A percentile compares a stretch with the other conserved stretches of the same genome.
These are phyloP conservation scores for Drosophila bipectinata DNA, from an alignment of 1,140 invertebrate species.

Conservation along the genomic window DNA sequence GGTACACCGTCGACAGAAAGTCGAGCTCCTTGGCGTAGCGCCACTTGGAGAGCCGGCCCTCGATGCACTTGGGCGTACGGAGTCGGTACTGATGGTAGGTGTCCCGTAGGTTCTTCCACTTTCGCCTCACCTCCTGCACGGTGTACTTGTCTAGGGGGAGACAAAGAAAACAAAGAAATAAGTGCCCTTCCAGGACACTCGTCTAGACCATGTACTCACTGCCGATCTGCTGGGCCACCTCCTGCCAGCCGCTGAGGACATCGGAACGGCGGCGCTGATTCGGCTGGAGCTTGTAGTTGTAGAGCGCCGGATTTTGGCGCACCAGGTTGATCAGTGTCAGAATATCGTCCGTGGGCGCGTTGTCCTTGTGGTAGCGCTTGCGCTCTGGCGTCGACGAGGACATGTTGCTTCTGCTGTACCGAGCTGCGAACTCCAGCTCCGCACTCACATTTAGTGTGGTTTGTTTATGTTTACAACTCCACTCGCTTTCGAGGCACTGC, in stretches of 20 bases:
- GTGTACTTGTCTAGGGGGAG: conserved; percentile 69
- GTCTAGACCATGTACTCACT: conserved; percentile 54
- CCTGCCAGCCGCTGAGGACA: conserved; percentile 73
- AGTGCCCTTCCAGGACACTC: neutral
- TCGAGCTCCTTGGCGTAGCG: conserved; percentile 78
- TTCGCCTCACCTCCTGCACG: conserved; percentile 77
- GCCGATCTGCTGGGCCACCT: conserved; percentile 75
- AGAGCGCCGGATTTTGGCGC: conserved; percentile 77
- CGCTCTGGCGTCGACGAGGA: conserved; percentile 65
- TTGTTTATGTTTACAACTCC: conserved; percentile 1
- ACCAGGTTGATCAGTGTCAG: conserved; percentile 77
- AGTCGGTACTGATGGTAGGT: conserved; percentile 81
- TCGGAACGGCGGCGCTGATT: conserved; percentile 76
- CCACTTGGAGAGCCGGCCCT: conserved; percentile 77
- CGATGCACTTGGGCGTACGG: conserved; percentile 76
- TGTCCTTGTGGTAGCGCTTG: conserved; percentile 82
- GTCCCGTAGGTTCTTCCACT: conserved; percentile 80
- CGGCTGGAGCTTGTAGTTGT: conserved; percentile 79
- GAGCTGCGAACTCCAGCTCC: neutral
- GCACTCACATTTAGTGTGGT: neutral
- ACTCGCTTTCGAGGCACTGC: neutral
- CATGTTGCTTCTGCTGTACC: conserved; percentile 51
- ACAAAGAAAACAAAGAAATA: neutral
- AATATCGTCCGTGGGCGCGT: conserved; percentile 77
- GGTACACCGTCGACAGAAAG: conserved; percentile 76